Conservation (phyloP, 2,888 invertebrate species). For the Hymenopus coronatus region DNA sequence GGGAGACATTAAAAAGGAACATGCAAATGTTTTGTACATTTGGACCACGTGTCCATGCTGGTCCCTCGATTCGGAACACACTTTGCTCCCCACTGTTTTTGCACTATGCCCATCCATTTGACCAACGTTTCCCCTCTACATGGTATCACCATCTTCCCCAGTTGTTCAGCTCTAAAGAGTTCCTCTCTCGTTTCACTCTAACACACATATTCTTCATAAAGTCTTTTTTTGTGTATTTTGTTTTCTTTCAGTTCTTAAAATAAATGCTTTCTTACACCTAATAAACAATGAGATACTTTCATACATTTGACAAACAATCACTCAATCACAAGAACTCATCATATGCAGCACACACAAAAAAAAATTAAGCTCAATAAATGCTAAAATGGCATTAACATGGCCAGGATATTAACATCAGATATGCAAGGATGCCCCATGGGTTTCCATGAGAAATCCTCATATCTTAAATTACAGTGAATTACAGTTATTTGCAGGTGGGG, state of each 20-base stretch:
- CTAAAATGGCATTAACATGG: conserved; percentile 15
- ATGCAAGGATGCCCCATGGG: neutral
- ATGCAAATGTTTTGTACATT: neutral
- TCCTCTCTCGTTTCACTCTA: neutral
- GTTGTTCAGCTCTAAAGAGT: neutral
- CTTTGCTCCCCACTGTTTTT: neutral
- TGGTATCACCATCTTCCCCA: neutral
- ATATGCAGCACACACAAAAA: conserved; percentile 13
- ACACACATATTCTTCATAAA: neutral
- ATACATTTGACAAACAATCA: conserved; percentile 21
- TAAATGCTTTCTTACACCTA: conserved; percentile 30
- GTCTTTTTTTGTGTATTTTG: neutral
- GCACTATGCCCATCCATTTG: neutral
- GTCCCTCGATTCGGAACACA: neutral
- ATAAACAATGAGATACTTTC: conserved; percentile 13
- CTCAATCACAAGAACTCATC: neutral
- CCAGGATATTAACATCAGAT: conserved; percentile 18
- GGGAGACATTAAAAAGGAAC: neutral
- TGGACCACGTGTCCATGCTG: neutral
- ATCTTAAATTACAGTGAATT: conserved; percentile 25
- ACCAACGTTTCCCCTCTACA: neutral
- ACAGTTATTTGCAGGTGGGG: conserved; percentile 16
- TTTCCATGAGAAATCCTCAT: conserved; percentile 7
- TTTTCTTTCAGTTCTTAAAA: conserved; percentile 15
- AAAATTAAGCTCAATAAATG: conserved; percentile 22